These are phyloP conservation scores for Crocidura indochinensis DNA, from an alignment of 2,797 vertebrate genomes.

Conservation along the genomic window DNA sequence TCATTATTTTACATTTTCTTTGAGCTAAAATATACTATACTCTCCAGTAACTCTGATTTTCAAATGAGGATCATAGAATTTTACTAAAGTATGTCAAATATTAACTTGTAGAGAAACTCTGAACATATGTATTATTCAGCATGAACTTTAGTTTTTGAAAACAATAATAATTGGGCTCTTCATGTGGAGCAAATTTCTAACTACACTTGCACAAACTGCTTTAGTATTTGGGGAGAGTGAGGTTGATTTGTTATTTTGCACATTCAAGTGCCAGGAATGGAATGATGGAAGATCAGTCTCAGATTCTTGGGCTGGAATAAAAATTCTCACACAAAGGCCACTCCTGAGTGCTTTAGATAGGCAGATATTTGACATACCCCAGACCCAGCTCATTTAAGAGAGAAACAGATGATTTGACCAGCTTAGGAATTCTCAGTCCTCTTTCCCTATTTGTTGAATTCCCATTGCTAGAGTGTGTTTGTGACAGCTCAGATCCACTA, in stretches of 20 bases:
- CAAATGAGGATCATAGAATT: slow-evolving; percentile 39
- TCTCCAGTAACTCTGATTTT: slow-evolving; percentile 51
- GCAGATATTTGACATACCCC: slow-evolving; percentile 15
- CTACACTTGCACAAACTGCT: neutral
- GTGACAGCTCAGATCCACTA: neutral
- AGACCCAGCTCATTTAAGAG: slow-evolving; percentile 23
- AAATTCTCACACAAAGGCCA: neutral
- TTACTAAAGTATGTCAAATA: slow-evolving; percentile 59
- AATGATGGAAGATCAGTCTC: slow-evolving; percentile 3
- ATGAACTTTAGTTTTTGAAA: slow-evolving; percentile 35
- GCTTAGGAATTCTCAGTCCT: neutral
- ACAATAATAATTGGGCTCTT: neutral
- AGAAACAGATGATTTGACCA: slow-evolving; percentile 36
- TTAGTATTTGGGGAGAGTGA: neutral
- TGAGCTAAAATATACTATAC: slow-evolving; percentile 56
- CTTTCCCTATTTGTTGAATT: neutral
- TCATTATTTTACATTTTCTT: slow-evolving; percentile 59
- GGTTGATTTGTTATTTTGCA: slow-evolving; percentile 14
- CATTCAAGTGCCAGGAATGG: slow-evolving; percentile 33
- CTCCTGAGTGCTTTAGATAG: neutral
- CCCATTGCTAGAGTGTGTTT: neutral
- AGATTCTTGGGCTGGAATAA: slow-evolving; percentile 1
- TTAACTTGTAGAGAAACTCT: slow-evolving; percentile 45
- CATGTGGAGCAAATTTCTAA: neutral
- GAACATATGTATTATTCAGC: slow-evolving; percentile 57